Conservation (phyloP, 2,888 invertebrate genomes). For the Orgyia antiqua region DNA sequence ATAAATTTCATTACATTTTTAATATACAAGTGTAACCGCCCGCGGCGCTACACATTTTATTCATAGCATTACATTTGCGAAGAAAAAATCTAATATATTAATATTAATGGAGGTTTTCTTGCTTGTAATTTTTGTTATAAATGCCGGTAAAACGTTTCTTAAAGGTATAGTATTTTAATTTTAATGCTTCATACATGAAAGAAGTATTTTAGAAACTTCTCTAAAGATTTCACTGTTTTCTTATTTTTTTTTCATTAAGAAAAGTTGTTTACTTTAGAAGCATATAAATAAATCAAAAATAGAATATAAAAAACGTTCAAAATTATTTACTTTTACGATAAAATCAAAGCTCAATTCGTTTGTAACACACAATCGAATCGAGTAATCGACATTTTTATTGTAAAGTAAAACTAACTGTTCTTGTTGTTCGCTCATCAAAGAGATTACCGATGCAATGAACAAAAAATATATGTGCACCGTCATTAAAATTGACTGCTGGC, state of each 20-base stretch:
- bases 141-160: slow-evolving; percentile 22
- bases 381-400: too few species aligned
- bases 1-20: slow-evolving; percentile 21
- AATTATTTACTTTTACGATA: too few species aligned
- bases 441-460: slow-evolving; percentile 31
- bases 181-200: too few species aligned
- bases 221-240: too few species aligned
- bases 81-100: slow-evolving; percentile 21
- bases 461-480: slow-evolving; percentile 20
- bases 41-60: slow-evolving; percentile 20
- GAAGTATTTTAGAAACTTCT: too few species aligned
- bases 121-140: slow-evolving; percentile 26
- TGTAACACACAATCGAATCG: too few species aligned
- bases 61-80: slow-evolving; percentile 11
- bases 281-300: too few species aligned
- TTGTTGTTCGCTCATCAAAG: slow-evolving; percentile 38
- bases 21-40: slow-evolving; percentile 26
- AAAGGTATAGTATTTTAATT: too few species aligned
- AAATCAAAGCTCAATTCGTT: too few species aligned
- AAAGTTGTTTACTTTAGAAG: too few species aligned
- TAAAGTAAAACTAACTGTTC: slow-evolving; percentile 15
- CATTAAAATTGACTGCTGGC: slow-evolving; percentile 21
- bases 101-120: slow-evolving; percentile 19
- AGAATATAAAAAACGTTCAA: too few species aligned
- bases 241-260: too few species aligned